A percentile compares a stretch with the other conserved stretches of the same genome.
Evolutionary conservation across 2,888 invertebrate genomes (phyloP).

Genomic region (Mythimna albipuncta): DNA sequence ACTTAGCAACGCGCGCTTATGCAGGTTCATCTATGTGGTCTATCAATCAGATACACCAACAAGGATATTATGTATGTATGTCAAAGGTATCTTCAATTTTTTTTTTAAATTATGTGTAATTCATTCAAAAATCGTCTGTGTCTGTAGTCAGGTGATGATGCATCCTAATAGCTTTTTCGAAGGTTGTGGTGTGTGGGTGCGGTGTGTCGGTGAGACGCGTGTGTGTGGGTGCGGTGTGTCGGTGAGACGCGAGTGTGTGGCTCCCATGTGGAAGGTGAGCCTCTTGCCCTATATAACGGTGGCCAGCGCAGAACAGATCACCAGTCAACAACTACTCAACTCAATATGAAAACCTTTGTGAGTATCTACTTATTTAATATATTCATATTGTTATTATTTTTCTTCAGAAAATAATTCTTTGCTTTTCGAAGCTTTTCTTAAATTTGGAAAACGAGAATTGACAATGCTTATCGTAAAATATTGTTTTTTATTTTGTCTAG

Average conservation of each 20-base stretch:
- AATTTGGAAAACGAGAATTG: too few relatives aligned
- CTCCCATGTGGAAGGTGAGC: background rate
- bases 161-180: background rate
- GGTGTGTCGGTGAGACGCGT: background rate
- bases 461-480: background rate
- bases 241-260: background rate
- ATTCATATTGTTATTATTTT: too few relatives aligned
- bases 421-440: too few relatives aligned
- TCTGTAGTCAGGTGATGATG: slow-evolving; percentile 3
- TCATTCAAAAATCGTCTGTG: background rate
- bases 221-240: background rate
- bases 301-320: slow-evolving; percentile 16
- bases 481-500: background rate
- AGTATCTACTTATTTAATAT: slow-evolving; percentile 40
- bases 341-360: slow-evolving; percentile 60
- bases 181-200: background rate
- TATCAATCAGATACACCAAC: background rate
- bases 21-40: background rate
- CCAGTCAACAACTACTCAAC: slow-evolving; percentile 34
- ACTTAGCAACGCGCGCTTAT: background rate
- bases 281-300: slow-evolving; percentile 16
- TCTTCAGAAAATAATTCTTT: too few relatives aligned
- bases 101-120: background rate
- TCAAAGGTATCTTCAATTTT: background rate
- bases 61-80: background rate